These are phyloP conservation scores for Oryzias melastigma DNA, from an alignment of 2,113 vertebrate species.

Conservation along the genomic window DNA sequence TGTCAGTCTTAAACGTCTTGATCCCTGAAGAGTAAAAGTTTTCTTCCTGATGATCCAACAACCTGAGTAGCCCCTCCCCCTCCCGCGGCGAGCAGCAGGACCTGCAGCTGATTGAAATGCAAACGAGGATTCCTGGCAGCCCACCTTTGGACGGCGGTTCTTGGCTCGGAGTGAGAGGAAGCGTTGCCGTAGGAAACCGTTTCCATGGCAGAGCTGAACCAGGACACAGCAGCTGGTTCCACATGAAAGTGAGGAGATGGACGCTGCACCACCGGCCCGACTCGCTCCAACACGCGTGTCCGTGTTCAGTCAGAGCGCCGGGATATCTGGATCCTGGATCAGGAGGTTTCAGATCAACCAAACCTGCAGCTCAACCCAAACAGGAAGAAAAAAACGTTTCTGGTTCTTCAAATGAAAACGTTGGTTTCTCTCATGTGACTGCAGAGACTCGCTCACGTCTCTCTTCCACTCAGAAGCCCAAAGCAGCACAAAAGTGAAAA, in stretches of 20 bases:
- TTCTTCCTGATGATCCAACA: background rate
- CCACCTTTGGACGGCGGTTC: conserved; percentile 1
- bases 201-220: conserved; percentile 4
- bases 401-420: too few species aligned
- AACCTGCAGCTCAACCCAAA: too few species aligned
- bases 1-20: too few species aligned
- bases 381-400: too few species aligned
- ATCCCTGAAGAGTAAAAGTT: too few species aligned
- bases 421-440: too few species aligned
- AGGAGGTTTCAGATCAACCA: too few species aligned
- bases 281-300: background rate
- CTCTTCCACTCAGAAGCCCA: too few species aligned
- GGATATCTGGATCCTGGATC: too few species aligned
- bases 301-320: rapidly evolving
- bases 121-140: conserved; percentile 10
- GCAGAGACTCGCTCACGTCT: too few species aligned
- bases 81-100: conserved; percentile 19
- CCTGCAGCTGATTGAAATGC: conserved; percentile 11
- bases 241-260: conserved; percentile 11
- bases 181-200: background rate
- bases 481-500: too few species aligned
- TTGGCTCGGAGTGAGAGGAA: background rate
- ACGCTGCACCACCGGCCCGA: background rate
- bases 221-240: background rate
- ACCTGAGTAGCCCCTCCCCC: background rate